Evolutionary conservation across 2,113 vertebrate genomes (phyloP), one percentile per base, ranked within the genome.

Genomic region (Lamprotornis superbus): DNA sequence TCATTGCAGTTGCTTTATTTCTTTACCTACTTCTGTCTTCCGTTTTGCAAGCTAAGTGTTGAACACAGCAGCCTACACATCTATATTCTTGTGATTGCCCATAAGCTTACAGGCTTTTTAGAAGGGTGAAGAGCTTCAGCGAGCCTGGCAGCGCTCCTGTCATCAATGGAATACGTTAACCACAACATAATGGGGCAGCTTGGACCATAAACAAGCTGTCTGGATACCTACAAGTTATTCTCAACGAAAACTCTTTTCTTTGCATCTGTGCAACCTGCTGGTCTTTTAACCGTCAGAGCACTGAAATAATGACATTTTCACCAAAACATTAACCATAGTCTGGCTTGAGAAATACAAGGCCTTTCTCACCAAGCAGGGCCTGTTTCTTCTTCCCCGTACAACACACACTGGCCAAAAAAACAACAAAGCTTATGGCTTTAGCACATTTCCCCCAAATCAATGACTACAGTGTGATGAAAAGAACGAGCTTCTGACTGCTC

Each of bases 331-430:
- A 31, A 42, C 37, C 27, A 44, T 12, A 60, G 15, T 20, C 15
- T 70, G 47, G 6, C n/a, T 11, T 70, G 39, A 87, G 39, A 33
- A 28, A 46, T 22, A 13, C 12, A 78, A 61, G 12, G 3, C 39
- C 33, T 60, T 2, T 1, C 23, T 5, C 19, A 7, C 39, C 39
- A 78, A 39, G 23, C 33, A 40, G 13, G 21, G 13, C 13, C 30
- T 35, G 5, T 30, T 56, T 33, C 47, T 61, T 79, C 40, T 8
- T 7, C 49, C 49, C 35, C 0, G 0, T 31, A 28, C 35, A 57
- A 33, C 64, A 81, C 30, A 56, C 0, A 27, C 28, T 11, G 28
- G 17, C n/a, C 52, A 68, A 33, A 53, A 56, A 35, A n/a, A 40
- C 8, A 15, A n/a, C 59, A n/a, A 40, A 47, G n/a, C 40, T 74